Conservation (phyloP, 2,888 invertebrate species). For the Hydropsyche betteni region DNA sequence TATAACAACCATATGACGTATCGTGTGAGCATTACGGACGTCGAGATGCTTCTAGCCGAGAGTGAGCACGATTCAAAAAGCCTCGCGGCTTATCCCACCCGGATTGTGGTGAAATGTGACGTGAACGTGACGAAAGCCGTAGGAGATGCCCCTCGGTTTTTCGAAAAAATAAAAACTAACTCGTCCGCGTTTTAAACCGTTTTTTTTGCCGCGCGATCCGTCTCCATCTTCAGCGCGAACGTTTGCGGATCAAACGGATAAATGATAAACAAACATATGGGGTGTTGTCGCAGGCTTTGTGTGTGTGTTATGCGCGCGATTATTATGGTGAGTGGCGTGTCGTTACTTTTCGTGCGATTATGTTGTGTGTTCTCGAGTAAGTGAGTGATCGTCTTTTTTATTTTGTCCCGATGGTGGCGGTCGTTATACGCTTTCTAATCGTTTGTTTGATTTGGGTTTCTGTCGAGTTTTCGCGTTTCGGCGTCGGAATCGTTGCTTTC, state of each 20-base stretch:
- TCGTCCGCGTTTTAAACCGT: no score
- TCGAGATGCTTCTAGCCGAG: slow-evolving; percentile 12
- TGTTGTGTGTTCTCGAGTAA: no score
- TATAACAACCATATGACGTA: no score
- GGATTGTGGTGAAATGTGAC: slow-evolving; percentile 40
- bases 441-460: no score
- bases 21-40: not conserved
- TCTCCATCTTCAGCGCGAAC: no score
- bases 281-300: no score
- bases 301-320: no score
- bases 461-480: no score
- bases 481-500: no score
- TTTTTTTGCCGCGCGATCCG: no score
- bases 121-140: slow-evolving; percentile 34
- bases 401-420: not conserved
- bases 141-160: not conserved
- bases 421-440: no score
- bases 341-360: not conserved
- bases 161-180: no score
- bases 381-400: not conserved
- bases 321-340: not conserved
- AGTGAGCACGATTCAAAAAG: slow-evolving; percentile 32
- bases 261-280: slow-evolving; percentile 12
- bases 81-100: slow-evolving; percentile 35
- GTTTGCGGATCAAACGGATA: not conserved